phyloP scores from a whole-genome alignment of 2,113 vertebrate species.

The Bolborhynchus lineola region DNA sequence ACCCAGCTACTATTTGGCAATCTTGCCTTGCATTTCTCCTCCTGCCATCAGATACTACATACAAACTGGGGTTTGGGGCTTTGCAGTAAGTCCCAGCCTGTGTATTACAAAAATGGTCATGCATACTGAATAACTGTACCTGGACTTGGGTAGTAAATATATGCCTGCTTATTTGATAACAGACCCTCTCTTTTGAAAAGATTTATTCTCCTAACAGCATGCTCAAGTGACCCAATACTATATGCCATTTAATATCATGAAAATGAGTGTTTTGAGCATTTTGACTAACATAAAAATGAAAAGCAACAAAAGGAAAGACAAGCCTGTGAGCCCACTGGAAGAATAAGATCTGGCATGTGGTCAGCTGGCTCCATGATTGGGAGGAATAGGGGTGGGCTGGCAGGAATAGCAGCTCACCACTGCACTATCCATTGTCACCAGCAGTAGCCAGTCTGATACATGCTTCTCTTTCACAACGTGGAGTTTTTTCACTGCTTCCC shows the following conservation, averaged over 20 bases:
- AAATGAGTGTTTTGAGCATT: not conserved
- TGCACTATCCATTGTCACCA: not conserved
- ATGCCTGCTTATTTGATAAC: not conserved
- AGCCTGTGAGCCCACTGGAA: not conserved
- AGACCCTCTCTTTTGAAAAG: not conserved
- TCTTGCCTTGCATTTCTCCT: not conserved
- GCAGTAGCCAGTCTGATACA: not conserved
- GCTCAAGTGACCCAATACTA: not conserved
- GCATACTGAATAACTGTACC: not conserved
- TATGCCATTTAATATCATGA: not conserved
- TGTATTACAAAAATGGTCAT: not conserved
- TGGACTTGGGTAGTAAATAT: not conserved
- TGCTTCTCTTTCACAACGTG: not conserved
- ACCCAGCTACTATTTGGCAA: not conserved
- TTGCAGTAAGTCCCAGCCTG: not conserved
- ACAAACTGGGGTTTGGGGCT: not conserved
- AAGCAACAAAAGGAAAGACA: not conserved
- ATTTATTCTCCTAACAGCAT: not conserved
- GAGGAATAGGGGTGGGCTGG: not conserved
- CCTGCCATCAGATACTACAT: not conserved
- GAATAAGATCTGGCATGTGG: not conserved
- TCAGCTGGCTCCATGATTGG: not conserved
- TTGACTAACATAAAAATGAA: not conserved
- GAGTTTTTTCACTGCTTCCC: not conserved
- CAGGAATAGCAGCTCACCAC: not conserved